Base-by-base conservation (phyloP, 2,113 vertebrate species). In the Trematomus loennbergii region DNA sequence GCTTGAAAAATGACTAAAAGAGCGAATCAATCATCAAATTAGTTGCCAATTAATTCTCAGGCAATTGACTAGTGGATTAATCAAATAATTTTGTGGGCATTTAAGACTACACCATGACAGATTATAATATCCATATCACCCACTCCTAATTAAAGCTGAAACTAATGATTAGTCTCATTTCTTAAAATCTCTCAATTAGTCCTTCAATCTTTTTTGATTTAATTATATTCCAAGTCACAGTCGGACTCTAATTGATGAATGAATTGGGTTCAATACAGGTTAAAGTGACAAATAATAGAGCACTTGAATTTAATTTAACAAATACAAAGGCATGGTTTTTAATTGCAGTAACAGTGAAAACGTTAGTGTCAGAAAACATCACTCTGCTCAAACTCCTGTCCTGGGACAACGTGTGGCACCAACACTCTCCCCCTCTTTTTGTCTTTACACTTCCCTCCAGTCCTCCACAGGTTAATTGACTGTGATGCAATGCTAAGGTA, bases 391-490 rank as follows among this genome's bases (percentile, higher is more conserved):
- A 58, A 18, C 61, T 58, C 50, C 40, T 78, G 48, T 57, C 50
- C 40, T 72, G 16, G 49, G 20, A 55, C 53, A 16, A 40, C 6
- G 55, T 45, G 58, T 62, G 52, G 46, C 58, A 72, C 22, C 72
- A 49, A 52, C 61, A 60, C 33, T 74, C 67, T 78, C 66, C 50
- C 62, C 45, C 36, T 40, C 46, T 58, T 66, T 79, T 67, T 79
- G 55, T 65, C 53, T 70, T 46, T 0, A 59, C 74, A 65, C 74
- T 8, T 73, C 48, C 1, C 22, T 49, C 20, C 64, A 55, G 48
- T 72, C 79, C 75, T 59, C 72, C 43, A 54, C 75, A 9, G 62
- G 25, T 57, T 73, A 82, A 74, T 17, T 46, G 57, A 81, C 63
- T 16, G 48, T 25, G 52, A 50, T 48, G 43, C 61, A 16, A 58